Conservation (phyloP, 2,888 invertebrate genomes). For the Heliconius ismenius region DNA sequence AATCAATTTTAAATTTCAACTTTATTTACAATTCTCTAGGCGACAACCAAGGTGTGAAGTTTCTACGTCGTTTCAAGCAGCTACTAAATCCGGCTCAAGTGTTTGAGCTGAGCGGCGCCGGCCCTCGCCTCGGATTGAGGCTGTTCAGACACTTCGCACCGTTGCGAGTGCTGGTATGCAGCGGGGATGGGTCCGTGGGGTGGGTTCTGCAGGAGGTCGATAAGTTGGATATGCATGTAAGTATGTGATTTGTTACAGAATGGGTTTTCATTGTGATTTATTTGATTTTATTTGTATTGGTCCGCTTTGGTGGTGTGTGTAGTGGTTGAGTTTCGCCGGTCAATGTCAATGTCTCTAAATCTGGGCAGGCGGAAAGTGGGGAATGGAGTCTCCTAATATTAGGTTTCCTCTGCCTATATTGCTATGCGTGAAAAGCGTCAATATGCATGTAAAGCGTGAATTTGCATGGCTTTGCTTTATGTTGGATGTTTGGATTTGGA, state of each 20-base stretch:
- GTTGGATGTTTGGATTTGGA: too few species aligned
- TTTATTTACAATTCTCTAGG: slow-evolving; percentile 76
- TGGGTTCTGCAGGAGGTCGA: slow-evolving; percentile 99
- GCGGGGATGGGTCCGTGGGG: slow-evolving; percentile 98
- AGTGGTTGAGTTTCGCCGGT: background rate
- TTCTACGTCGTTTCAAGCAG: slow-evolving; percentile 96
- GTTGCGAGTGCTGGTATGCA: slow-evolving; percentile 97
- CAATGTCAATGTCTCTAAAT: background rate
- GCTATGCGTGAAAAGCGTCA: background rate
- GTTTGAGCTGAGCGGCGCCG: slow-evolving; percentile 95
- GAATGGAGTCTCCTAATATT: background rate
- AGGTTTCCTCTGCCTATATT: background rate
- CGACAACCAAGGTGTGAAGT: slow-evolving; percentile 98
- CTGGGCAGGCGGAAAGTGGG: background rate
- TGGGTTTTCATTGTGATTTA: background rate
- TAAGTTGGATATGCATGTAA: slow-evolving; percentile 95
- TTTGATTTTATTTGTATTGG: too few species aligned
- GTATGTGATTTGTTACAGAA: slow-evolving; percentile 57
- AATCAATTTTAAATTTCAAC: background rate
- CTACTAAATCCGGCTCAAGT: slow-evolving; percentile 98
- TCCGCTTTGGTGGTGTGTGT: too few species aligned
- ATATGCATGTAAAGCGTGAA: background rate
- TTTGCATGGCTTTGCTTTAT: too few species aligned
- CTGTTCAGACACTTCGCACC: slow-evolving; percentile 97
- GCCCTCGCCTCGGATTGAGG: slow-evolving; percentile 91